These are phyloP conservation scores for Pangasianodon gigas DNA, from an alignment of 2,113 vertebrate genomes.

Conservation along the genomic window DNA sequence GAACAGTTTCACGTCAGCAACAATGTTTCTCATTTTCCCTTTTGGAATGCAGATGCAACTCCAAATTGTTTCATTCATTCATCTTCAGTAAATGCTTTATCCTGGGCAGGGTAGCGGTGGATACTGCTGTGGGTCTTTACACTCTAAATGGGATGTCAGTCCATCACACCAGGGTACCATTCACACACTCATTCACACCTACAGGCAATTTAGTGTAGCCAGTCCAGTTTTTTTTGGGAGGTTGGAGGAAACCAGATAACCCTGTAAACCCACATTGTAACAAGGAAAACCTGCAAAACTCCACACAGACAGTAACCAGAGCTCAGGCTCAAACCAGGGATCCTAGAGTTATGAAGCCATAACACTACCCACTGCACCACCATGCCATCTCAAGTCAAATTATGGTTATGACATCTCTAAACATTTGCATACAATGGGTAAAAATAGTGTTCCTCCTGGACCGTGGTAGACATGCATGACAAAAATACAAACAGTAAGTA, in stretches of 20 bases:
- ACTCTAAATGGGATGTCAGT: not conserved
- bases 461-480: not conserved
- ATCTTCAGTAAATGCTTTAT: not conserved
- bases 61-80: not conserved
- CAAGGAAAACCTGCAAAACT: not conserved
- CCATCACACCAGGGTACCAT: not conserved
- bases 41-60: not conserved
- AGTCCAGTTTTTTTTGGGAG: not conserved
- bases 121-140: not conserved
- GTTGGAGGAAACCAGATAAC: not conserved
- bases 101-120: not conserved
- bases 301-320: not conserved
- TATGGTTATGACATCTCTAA: not conserved
- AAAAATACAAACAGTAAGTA: not conserved
- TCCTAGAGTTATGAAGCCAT: not conserved
- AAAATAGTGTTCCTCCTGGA: not conserved
- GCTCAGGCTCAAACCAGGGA: not conserved
- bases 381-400: not conserved
- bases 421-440: not conserved
- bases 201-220: not conserved
- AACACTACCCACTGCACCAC: not conserved
- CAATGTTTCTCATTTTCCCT: not conserved
- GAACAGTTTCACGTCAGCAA: not conserved
- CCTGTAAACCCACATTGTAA: not conserved
- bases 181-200: not conserved